Evolutionary conservation across 2,888 invertebrate genomes (phyloP).

Genomic region (Lithophane leautieri): DNA sequence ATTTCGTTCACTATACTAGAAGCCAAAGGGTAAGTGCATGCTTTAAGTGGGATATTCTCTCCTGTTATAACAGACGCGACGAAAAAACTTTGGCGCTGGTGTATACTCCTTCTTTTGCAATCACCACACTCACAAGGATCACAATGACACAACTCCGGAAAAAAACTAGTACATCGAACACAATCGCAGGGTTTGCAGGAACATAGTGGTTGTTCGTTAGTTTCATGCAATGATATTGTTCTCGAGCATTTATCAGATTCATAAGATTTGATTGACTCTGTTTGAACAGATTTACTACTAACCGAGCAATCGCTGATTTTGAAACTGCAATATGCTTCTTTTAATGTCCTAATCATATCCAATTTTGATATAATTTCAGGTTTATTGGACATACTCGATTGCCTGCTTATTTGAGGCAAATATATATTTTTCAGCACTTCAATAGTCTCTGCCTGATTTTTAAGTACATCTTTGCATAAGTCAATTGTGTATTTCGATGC

Average conservation of each 20-base stretch:
- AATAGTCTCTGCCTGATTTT: slow-evolving; percentile 5
- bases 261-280: slow-evolving; percentile 72
- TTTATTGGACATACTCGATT: slow-evolving; percentile 14
- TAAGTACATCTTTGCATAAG: slow-evolving; percentile 8
- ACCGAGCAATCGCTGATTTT: slow-evolving; percentile 83
- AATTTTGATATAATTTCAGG: slow-evolving; percentile 1
- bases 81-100: slow-evolving; percentile 59
- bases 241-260: slow-evolving; percentile 71
- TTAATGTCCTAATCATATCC: slow-evolving; percentile 78
- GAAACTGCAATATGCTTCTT: slow-evolving; percentile 83
- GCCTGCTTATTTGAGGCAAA: slow-evolving; percentile 17
- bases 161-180: slow-evolving; percentile 50
- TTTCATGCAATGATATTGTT: slow-evolving; percentile 37
- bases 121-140: slow-evolving; percentile 74
- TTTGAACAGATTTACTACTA: slow-evolving; percentile 58
- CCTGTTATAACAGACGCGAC: slow-evolving; percentile 68
- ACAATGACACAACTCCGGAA: slow-evolving; percentile 69
- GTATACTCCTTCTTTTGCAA: slow-evolving; percentile 64
- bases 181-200: slow-evolving; percentile 74
- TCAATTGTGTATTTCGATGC: not conserved
- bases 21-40: slow-evolving; percentile 70
- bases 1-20: slow-evolving; percentile 70
- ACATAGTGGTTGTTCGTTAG: slow-evolving; percentile 56
- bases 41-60: slow-evolving; percentile 59
- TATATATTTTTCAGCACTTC: slow-evolving; percentile 23